Conservation (phyloP, 2,797 vertebrate genomes). For the Selene dorsalis region DNA sequence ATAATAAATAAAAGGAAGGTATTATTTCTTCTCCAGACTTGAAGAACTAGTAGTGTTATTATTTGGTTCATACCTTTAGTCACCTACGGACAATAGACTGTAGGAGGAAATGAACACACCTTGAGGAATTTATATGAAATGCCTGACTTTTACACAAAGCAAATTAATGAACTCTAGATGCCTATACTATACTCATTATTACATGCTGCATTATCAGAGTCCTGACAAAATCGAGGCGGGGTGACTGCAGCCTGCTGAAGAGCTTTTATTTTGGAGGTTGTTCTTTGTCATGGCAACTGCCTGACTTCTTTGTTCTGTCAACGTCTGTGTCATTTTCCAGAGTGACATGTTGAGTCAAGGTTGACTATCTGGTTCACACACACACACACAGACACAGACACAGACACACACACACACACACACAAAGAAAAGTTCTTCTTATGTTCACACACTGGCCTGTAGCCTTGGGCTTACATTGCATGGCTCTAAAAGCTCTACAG, state of each 20-base stretch:
- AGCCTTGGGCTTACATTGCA: slow-evolving; percentile 20
- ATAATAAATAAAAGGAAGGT: background rate
- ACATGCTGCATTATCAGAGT: background rate
- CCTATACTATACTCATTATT: too few species aligned
- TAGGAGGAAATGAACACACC: slow-evolving; percentile 1
- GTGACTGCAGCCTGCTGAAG: background rate
- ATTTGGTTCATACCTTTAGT: background rate
- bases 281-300: background rate
- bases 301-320: slow-evolving; percentile 32
- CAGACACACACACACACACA: slow-evolving; percentile 10
- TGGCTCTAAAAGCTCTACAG: background rate
- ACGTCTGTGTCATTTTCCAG: background rate
- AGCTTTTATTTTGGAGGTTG: background rate
- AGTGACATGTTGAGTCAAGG: slow-evolving; percentile 26
- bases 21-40: background rate
- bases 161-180: background rate
- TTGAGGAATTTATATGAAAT: background rate
- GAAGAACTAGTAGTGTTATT: background rate
- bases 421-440: background rate
- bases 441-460: background rate
- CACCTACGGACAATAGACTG: slow-evolving; percentile 7
- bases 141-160: background rate
- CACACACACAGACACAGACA: background rate
- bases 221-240: background rate
- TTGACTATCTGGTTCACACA: slow-evolving; percentile 62